Conservation (phyloP, 2,797 vertebrate genomes). For the Schizopygopsis malacanthus region DNA sequence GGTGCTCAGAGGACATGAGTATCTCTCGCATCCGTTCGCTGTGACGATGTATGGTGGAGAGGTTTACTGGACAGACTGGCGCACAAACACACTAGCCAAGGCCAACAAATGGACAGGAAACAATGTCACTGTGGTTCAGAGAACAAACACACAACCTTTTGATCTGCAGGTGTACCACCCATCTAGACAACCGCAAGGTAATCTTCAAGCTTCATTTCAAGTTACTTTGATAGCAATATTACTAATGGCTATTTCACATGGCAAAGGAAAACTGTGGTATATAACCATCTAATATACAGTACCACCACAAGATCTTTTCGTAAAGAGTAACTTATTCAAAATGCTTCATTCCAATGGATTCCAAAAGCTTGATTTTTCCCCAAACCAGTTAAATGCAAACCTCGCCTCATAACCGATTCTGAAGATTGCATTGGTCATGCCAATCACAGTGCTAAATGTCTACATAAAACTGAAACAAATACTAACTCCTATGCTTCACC, state of each 20-base stretch:
- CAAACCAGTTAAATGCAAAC: background rate
- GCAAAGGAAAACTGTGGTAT: background rate
- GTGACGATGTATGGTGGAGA: slow-evolving; percentile 95
- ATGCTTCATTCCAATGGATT: background rate
- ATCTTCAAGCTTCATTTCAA: slow-evolving; percentile 26
- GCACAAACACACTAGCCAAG: slow-evolving; percentile 94
- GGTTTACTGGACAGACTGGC: slow-evolving; percentile 97
- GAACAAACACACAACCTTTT: slow-evolving; percentile 95
- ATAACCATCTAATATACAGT: background rate
- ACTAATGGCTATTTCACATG: background rate
- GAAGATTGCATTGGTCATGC: too few species aligned
- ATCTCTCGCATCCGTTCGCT: slow-evolving; percentile 94
- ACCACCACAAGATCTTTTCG: background rate
- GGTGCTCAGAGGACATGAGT: slow-evolving; percentile 93
- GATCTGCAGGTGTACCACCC: slow-evolving; percentile 96
- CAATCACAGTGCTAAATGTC: background rate
- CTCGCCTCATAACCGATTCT: background rate
- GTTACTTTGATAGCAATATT: background rate
- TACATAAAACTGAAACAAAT: background rate
- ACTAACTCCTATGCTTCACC: background rate
- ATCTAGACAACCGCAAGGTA: slow-evolving; percentile 92
- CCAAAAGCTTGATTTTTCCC: background rate
- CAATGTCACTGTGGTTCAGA: slow-evolving; percentile 95
- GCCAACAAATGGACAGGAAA: slow-evolving; percentile 97
- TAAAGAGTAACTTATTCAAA: background rate